A percentile compares a stretch with the other conserved stretches of the same genome.
phyloP scores from a whole-genome alignment of 2,888 invertebrate species.

The Sesia bembeciformis region DNA sequence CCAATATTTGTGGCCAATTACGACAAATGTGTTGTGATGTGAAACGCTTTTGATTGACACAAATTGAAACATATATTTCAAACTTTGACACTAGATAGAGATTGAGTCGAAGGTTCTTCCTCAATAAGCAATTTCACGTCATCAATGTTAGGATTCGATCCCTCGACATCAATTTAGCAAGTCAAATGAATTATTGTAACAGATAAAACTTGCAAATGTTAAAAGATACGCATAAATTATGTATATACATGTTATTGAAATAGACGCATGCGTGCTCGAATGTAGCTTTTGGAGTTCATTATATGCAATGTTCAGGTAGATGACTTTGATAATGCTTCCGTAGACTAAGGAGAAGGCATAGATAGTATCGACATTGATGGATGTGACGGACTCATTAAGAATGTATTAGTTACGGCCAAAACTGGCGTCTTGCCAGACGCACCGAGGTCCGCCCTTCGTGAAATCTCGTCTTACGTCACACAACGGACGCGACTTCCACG shows the following conservation, averaged over 20 bases:
- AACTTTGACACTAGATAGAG: conserved; percentile 10
- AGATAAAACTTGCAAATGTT: conserved; percentile 21
- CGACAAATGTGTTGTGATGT: not conserved
- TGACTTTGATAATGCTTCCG: conserved; percentile 12
- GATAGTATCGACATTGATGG: conserved; percentile 33
- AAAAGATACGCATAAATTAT: conserved; percentile 6
- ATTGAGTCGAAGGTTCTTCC: conserved; percentile 51
- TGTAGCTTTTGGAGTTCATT: conserved; percentile 5
- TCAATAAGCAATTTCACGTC: conserved; percentile 33
- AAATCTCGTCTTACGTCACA: not conserved
- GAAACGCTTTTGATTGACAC: not conserved
- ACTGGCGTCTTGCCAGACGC: conserved; percentile 28
- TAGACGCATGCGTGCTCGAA: conserved; percentile 2
- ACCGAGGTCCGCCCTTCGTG: not conserved
- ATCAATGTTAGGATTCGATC: conserved; percentile 29
- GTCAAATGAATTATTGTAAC: conserved; percentile 68
- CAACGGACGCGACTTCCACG: not conserved
- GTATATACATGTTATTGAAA: conserved; percentile 9
- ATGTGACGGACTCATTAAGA: conserved; percentile 27
- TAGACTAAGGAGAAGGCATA: conserved; percentile 12
- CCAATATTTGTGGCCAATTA: not conserved
- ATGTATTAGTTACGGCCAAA: conserved; percentile 12
- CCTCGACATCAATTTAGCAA: conserved; percentile 63
- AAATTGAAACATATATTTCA: not conserved
- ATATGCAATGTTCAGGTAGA: conserved; percentile 9